Evolutionary conservation across 2,797 vertebrate genomes (phyloP).

Genomic region (Micromesistius poutassou): DNA sequence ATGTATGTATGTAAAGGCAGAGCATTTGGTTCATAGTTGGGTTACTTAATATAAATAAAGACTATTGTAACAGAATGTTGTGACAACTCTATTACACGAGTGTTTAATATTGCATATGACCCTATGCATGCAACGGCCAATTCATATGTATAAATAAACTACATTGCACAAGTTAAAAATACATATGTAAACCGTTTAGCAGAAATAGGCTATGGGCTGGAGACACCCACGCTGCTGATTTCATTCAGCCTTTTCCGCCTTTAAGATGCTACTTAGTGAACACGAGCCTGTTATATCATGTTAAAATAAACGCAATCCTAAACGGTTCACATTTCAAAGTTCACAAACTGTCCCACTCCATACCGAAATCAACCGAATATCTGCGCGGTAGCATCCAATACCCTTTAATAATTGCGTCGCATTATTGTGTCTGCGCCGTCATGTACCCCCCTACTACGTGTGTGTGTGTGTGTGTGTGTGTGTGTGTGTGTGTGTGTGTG

Average conservation of each 20-base stretch:
- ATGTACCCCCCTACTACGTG: too few relatives aligned
- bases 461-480: slow-evolving; percentile 4
- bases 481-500: slow-evolving; percentile 3
- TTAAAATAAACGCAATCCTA: neutral
- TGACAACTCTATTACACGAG: neutral
- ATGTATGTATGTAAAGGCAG: neutral
- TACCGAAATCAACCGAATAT: neutral
- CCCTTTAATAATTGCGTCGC: neutral
- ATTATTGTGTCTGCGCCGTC: neutral
- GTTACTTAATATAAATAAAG: neutral
- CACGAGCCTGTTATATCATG: neutral
- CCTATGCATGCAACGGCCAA: neutral
- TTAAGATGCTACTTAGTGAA: neutral
- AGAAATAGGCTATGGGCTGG: neutral
- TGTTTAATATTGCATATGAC: neutral
- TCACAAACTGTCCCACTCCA: neutral
- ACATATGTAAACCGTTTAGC: neutral
- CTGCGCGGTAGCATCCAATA: neutral
- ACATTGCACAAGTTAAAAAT: neutral
- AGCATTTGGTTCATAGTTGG: neutral
- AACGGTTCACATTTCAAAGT: neutral
- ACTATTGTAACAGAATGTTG: neutral
- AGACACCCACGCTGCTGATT: neutral
- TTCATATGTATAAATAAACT: neutral
- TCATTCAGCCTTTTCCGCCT: neutral